Conservation (phyloP, 2,113 vertebrate species). For the Catagonus wagneri region DNA sequence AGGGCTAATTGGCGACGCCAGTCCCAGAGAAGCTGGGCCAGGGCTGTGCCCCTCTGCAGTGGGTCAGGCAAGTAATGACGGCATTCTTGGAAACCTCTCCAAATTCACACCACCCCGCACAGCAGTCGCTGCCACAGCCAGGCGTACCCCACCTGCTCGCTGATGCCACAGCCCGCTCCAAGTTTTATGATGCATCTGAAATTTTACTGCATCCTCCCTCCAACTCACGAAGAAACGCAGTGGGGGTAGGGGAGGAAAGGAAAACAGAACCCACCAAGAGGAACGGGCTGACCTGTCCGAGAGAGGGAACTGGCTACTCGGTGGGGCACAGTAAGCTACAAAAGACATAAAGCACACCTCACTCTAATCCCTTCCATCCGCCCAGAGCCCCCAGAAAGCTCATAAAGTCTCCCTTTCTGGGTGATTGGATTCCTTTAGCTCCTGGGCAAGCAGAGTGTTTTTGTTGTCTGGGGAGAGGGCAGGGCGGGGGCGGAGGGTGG, state of each 20-base stretch:
- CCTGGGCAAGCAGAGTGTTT: slow-evolving; percentile 19
- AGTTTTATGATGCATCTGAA: slow-evolving; percentile 72
- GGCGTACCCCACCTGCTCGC: background rate
- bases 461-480: slow-evolving; percentile 37
- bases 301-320: slow-evolving; percentile 66
- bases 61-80: background rate
- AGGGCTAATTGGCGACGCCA: background rate
- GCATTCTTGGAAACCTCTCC: slow-evolving; percentile 32
- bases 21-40: background rate
- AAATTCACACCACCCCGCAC: background rate
- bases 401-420: slow-evolving; percentile 84
- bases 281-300: slow-evolving; percentile 52
- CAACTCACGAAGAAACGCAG: background rate
- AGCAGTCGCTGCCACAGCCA: background rate
- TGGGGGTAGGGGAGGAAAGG: slow-evolving; percentile 10
- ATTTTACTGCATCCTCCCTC: slow-evolving; percentile 71
- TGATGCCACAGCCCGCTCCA: slow-evolving; percentile 19
- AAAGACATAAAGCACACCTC: slow-evolving; percentile 83
- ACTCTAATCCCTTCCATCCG: slow-evolving; percentile 83
- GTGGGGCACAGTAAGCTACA: slow-evolving; percentile 70
- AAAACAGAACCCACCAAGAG: slow-evolving; percentile 68
- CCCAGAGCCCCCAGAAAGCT: slow-evolving; percentile 77
- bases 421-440: slow-evolving; percentile 84
- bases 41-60: background rate
- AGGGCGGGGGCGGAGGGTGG: background rate